Evolutionary conservation across 2,113 vertebrate genomes (phyloP), one percentile per base, ranked within the genome.

Genomic region (Drymodes brunneopygia): DNA sequence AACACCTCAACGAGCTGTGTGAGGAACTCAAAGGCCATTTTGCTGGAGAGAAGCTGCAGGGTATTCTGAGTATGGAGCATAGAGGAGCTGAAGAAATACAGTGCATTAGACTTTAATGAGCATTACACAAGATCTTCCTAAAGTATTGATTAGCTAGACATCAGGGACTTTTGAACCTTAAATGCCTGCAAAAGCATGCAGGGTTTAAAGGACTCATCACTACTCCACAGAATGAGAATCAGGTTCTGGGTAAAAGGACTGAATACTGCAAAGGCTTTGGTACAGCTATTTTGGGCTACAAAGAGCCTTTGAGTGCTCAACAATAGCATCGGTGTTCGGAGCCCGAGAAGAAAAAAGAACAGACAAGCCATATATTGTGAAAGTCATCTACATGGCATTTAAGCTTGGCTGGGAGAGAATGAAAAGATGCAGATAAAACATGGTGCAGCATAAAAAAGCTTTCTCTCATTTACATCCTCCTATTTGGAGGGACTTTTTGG

Each of bases 81-180:
- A 82, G 84, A 90, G 60, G 28, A 92, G 60, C 82, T 74, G 60
- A 88, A 87, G 89, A 91, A 94, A 95, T 94, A 80, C 81, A 92
- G 73, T 85, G 84, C 69, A 54, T 94, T 95, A 91, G 89, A 90
- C 64, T 95, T 96, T 96, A 97, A 97, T 95, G 89, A 95, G 89
- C 60, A 36, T 95, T 92, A 84, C 69, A 71, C 82, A 61, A 71
- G 90, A 90, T 81, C 86, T 93, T 94, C 96, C 94, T 91, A 71
- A 95, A 94, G 91, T 97, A 97, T 97, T 97, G 95, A 96, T 95
- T 97, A 97, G 91, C 91, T 74, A 94, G 87, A 54, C 94, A 95
- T 71, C n/a, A 25, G 91, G 89, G 92, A 96, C 58, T 96, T 97
- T 54, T 94, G 95, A 91, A 94, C 89, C 74, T 86, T 90, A 95